Evolutionary conservation across 2,113 vertebrate species (phyloP), one percentile per base, ranked within the genome.

Genomic region (Gallinago undulata): DNA sequence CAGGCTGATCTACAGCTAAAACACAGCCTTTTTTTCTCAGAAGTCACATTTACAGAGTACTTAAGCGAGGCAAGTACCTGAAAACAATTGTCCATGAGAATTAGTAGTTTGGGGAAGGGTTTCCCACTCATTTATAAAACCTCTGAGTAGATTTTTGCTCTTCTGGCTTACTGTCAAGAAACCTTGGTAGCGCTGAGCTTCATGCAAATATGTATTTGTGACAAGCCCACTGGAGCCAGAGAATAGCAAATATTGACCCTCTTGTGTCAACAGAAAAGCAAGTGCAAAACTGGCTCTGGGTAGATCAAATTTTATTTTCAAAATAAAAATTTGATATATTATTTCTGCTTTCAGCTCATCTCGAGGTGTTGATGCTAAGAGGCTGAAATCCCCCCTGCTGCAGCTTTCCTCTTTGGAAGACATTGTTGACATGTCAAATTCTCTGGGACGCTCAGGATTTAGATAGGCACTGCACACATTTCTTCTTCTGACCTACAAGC

Each of bases 221-320:
- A 59, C 37, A 84, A 94, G 64, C 10, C 27, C 27, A 31, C n/a
- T 79, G 35, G 21, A 80, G n/a, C 23, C 82, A 75, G 82, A 91
- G 70, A 77, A 73, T 21, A 70, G 51, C 50, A 83, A 93, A 95
- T 84, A 84, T 51, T 88, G 67, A 92, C 64, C 35, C 16, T 84
- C 21, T 74, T 80, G 19, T 84, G 67, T 93, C 68, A 94, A 64
- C 19, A 91, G 87, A 78, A 95, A 77, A 93, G 21, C 39, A 96
- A 84, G 60, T 70, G 41, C 50, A 69, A 59, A 93, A 86, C 60
- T 74, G 86, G 35, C 63, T 19, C 8, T 35, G 60, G 69, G 48
- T 14, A 94, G 63, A 77, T 88, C 22, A 63, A 35, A 70, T 90
- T 90, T 93, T 3, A 33, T 91, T 93, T 89, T 77, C 22, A 77